A percentile compares a stretch with the other conserved stretches of the same genome.
These are phyloP conservation scores for Papilio glaucus DNA, from an alignment of 1,140 invertebrate species.

Conservation along the genomic window DNA sequence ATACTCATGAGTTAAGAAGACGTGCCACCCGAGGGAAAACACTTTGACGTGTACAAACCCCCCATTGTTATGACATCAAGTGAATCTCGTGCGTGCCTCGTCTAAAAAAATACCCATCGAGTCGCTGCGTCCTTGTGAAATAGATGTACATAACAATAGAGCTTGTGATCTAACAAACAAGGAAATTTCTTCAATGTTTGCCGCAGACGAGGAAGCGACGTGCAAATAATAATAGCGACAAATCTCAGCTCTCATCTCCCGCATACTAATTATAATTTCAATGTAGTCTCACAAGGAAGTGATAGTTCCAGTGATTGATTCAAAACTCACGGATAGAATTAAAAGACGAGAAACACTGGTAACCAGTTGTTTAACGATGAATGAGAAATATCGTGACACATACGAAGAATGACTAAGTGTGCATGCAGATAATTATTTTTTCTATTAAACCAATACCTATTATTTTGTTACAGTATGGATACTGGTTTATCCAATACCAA, in stretches of 20 bases:
- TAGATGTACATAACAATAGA: slow-evolving; percentile 12
- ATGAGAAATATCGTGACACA: neutral
- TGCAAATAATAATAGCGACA: slow-evolving; percentile 31
- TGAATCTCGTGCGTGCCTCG: neutral
- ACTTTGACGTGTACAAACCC: neutral
- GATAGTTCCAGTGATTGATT: slow-evolving; percentile 25
- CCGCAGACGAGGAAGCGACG: slow-evolving; percentile 25
- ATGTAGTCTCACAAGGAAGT: slow-evolving; percentile 27
- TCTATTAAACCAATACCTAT: too few species aligned
- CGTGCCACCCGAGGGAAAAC: neutral
- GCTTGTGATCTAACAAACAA: slow-evolving; percentile 21
- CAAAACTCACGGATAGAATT: slow-evolving; percentile 15
- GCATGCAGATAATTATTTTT: too few species aligned
- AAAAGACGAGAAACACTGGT: neutral
- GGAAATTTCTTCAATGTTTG: slow-evolving; percentile 26
- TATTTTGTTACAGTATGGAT: too few species aligned
- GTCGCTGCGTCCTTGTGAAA: slow-evolving; percentile 3
- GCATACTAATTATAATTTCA: slow-evolving; percentile 26
- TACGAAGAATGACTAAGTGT: neutral
- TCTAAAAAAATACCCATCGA: neutral
- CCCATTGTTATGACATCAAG: neutral
- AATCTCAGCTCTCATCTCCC: slow-evolving; percentile 10
- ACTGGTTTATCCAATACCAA: too few species aligned
- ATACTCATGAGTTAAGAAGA: neutral
- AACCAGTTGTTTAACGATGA: neutral